Evolutionary conservation across 37 sponge, comb jelly and placozoan species (phyloP), one percentile per base, ranked within the genome.

Genomic region (Axinella damicornis): DNA sequence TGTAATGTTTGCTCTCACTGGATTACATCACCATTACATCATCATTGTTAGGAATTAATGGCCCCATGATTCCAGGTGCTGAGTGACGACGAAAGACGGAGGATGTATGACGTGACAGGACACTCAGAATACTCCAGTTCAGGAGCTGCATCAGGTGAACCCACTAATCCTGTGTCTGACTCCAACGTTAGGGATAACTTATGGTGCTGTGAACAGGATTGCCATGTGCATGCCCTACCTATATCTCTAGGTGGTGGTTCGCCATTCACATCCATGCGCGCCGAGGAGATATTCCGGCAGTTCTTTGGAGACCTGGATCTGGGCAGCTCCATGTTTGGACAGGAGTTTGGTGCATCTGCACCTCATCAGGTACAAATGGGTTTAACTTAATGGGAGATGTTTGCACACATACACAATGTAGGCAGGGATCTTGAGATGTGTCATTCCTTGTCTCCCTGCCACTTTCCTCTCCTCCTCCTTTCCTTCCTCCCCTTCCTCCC

Each of bases 241-340:
- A n/a, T n/a, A n/a, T 12, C 9, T 46, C 56, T 28, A 28, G 81
- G 74, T 24, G 79, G 74, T 38, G 89, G 74, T 0, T 16, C 54
- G 19, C 80, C 84, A 14, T 94, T 94, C 46, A 91, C 95, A 31
- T 34, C 82, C 12, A 62, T 35, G 36, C 82, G 83, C 25, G 93
- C 94, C 0, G 96, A 92, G 74, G 95, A 92, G 67, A 96, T 96
- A 78, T 96, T 96, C 79, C 73, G 92, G 15, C 84, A 93, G 73
- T 93, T 96, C 57, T 95, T 92, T 87, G 89, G 89, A 31, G 88
- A 81, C n/a, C 39, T 88, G 21, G 85, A 77, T 36, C 32, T 75
- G 19, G 74, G 85, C 5, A n/a, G n/a, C 9, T 64, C 65, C 58
- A 84, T 89, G 73, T 83, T 83, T 73, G 85, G 64, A 9, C 78